A percentile compares a stretch with the other conserved stretches of the same genome.
Conservation (phyloP, 2,113 vertebrate genomes). For the Chroicocephalus ridibundus region DNA sequence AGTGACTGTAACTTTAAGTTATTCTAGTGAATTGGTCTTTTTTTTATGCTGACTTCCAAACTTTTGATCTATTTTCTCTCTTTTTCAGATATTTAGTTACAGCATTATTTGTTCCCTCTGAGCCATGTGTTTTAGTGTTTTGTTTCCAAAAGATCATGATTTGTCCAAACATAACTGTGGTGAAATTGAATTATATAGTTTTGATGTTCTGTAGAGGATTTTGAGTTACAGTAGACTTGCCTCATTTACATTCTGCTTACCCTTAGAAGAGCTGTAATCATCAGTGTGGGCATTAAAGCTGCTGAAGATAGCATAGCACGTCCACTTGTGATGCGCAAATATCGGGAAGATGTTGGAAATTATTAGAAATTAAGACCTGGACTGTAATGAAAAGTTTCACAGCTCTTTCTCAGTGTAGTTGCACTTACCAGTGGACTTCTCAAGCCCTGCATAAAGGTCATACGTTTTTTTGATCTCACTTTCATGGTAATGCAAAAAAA, state of each 20-base stretch:
- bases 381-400: neutral
- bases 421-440: neutral
- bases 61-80: neutral
- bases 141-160: neutral
- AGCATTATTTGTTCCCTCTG: neutral
- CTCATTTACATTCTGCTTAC: neutral
- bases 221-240: neutral
- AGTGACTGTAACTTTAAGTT: neutral
- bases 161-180: neutral
- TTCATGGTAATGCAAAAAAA: neutral
- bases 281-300: neutral
- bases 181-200: neutral
- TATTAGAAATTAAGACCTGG: neutral
- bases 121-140: neutral
- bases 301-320: neutral
- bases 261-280: neutral
- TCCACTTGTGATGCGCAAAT: neutral
- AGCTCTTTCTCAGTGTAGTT: neutral
- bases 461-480: neutral
- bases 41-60: neutral
- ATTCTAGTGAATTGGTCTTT: neutral
- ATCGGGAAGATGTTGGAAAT: neutral
- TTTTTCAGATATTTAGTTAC: neutral
- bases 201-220: neutral
- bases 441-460: neutral